Evolutionary conservation across 2,888 invertebrate genomes (phyloP), one percentile per base, ranked within the genome.

Genomic region (Drosophila mettleri): DNA sequence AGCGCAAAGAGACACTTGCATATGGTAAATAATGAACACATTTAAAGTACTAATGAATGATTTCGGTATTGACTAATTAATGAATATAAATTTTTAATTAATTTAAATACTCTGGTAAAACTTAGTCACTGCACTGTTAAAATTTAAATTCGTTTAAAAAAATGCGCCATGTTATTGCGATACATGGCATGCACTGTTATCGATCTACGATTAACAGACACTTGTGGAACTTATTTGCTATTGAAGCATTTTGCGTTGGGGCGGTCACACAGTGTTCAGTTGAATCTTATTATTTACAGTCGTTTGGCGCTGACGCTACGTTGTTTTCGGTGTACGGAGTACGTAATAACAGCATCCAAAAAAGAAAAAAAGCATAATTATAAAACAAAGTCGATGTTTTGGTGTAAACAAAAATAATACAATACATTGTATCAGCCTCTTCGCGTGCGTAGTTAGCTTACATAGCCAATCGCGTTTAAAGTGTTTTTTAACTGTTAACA

Each of bases 361-460:
- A 45, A 34, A 33, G 27, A 34, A 48, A 39, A 54, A 48, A 39
- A 43, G 59, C 43, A 52, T 20, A 53, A 48, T 43, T 49, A 59
- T 58, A 57, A 57, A 76, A 55, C 43, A 64, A 71, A 69, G 31
- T 61, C 53, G 24, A 45, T 39, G 49, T 49, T 29, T 64, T 38
- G 55, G 60, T 67, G 66, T 27, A 55, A 57, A 52, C 61, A 46
- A 9, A 8, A 61, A 57, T 14, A 45, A 61, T 54, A 63, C 49
- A 54, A 58, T 39, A 69, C 64, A 59, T 43, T 51, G 53, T 36
- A 45, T 54, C 36, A 34, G 34, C 39, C 38, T 34, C 60, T 64
- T 69, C 60, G 69, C 69, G 74, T 74, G 74, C 68, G 54, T 55
- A 51, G 67, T 76, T 70, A 76, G 60, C 60, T 52, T 66, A 66